Conservation (phyloP, 30 jellyfish, hydroid and myxozoan genomes). For the Rhopilema esculentum region DNA sequence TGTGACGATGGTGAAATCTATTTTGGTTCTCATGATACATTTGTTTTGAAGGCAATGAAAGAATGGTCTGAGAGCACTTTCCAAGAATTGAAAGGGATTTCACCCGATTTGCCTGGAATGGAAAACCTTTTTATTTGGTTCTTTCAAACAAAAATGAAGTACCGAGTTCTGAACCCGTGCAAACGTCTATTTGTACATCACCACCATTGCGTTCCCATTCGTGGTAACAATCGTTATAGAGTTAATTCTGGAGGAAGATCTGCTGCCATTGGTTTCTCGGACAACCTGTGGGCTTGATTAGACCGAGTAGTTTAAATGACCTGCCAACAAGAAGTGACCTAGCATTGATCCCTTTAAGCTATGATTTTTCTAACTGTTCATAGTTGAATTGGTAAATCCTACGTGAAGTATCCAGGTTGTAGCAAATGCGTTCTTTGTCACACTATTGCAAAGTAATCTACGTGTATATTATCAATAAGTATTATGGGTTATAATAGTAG, state of each 20-base stretch:
- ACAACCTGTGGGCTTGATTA: too few relatives aligned
- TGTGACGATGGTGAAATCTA: too few relatives aligned
- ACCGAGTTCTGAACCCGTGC: conserved; percentile 74
- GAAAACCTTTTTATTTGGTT: conserved; percentile 61
- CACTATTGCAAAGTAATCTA: too few relatives aligned
- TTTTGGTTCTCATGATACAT: conserved; percentile 77
- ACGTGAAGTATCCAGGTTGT: too few relatives aligned
- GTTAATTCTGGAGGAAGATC: neutral
- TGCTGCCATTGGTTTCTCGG: neutral
- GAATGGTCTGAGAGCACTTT: neutral
- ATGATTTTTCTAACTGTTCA: too few relatives aligned
- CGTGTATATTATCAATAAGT: too few relatives aligned
- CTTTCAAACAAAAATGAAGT: conserved; percentile 31
- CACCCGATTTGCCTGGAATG: conserved; percentile 60
- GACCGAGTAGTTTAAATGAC: too few relatives aligned
- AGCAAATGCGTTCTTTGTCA: too few relatives aligned
- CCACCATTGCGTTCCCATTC: conserved; percentile 74
- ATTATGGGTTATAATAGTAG: too few relatives aligned
- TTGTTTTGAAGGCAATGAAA: conserved; percentile 41
- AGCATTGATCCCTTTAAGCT: too few relatives aligned
- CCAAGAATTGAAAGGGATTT: conserved; percentile 15
- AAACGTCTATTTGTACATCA: conserved; percentile 61
- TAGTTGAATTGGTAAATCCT: too few relatives aligned
- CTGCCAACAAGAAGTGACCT: too few relatives aligned
- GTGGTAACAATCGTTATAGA: conserved; percentile 8